Conservation (phyloP, 2,888 invertebrate species). For the Heliothis peltigera region DNA sequence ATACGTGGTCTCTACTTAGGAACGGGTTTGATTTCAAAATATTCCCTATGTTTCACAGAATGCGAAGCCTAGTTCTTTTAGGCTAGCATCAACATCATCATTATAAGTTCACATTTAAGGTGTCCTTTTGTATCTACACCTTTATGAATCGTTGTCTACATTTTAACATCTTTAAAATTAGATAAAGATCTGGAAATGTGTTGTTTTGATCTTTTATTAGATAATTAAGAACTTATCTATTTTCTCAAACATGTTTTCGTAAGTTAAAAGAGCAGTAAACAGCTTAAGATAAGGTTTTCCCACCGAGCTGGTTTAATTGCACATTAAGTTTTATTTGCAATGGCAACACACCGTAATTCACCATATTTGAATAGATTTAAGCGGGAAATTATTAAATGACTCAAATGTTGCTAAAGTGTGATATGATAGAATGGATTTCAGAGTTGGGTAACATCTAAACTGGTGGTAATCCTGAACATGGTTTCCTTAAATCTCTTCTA, state of each 20-base stretch:
- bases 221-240: slow-evolving; percentile 7
- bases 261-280: slow-evolving; percentile 12
- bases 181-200: slow-evolving; percentile 4
- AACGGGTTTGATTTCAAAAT: too few relatives aligned
- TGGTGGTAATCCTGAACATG: too few relatives aligned
- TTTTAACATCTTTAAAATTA: slow-evolving; percentile 6
- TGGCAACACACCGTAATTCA: not conserved
- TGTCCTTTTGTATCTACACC: too few relatives aligned
- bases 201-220: slow-evolving; percentile 3
- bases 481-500: too few relatives aligned
- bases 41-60: too few relatives aligned
- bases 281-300: slow-evolving; percentile 23
- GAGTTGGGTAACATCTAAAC: too few relatives aligned
- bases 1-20: too few relatives aligned
- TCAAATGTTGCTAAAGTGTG: too few relatives aligned
- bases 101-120: too few relatives aligned
- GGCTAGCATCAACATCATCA: too few relatives aligned
- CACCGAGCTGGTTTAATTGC: slow-evolving; percentile 16
- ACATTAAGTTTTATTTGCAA: not conserved
- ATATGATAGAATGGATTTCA: too few relatives aligned
- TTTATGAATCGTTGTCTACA: not conserved
- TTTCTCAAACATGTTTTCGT: slow-evolving; percentile 12
- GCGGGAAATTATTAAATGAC: not conserved
- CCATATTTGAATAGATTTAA: not conserved
- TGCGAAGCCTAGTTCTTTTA: too few relatives aligned